Conservation (phyloP, 2,797 vertebrate genomes). For the Borostomias antarcticus region DNA sequence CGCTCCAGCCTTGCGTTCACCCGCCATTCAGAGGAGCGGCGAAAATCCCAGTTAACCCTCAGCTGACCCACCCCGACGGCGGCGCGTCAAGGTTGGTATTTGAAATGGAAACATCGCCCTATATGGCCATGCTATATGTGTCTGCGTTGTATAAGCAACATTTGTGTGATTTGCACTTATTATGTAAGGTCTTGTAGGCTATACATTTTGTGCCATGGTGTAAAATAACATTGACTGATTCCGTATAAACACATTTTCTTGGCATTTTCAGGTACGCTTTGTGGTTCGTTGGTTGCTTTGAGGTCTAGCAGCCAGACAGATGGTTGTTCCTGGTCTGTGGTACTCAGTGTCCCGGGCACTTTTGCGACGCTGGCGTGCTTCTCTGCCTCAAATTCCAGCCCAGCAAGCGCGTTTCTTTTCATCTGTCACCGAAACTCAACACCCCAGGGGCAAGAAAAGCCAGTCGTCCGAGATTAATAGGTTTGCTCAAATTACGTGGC, state of each 20-base stretch:
- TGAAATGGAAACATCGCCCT: neutral
- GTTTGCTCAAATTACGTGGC: constrained; percentile 58
- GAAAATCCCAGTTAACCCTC: constrained; percentile 55
- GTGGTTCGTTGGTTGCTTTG: neutral
- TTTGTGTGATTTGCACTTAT: neutral
- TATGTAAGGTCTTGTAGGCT: neutral
- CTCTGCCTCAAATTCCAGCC: constrained; percentile 57
- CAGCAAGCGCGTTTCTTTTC: constrained; percentile 60
- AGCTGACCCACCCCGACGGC: constrained; percentile 2
- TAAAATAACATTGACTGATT: neutral
- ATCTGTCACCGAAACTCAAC: constrained; percentile 66
- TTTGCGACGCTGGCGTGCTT: constrained; percentile 18
- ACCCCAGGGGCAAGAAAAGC: constrained; percentile 44
- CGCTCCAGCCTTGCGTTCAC: constrained; percentile 36
- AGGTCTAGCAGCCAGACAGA: constrained; percentile 1
- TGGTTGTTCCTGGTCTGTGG: neutral
- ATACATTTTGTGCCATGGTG: neutral
- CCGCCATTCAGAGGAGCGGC: constrained; percentile 48
- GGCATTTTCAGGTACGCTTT: neutral
- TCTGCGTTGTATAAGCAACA: neutral
- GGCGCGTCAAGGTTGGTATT: neutral
- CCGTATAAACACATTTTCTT: neutral
- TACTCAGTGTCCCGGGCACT: constrained; percentile 32
- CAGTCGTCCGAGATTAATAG: constrained; percentile 59
- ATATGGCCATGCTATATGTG: neutral